Evolutionary conservation across 2,797 vertebrate species (phyloP), one percentile per base, ranked within the genome.

Genomic region (Crocidura indochinensis): DNA sequence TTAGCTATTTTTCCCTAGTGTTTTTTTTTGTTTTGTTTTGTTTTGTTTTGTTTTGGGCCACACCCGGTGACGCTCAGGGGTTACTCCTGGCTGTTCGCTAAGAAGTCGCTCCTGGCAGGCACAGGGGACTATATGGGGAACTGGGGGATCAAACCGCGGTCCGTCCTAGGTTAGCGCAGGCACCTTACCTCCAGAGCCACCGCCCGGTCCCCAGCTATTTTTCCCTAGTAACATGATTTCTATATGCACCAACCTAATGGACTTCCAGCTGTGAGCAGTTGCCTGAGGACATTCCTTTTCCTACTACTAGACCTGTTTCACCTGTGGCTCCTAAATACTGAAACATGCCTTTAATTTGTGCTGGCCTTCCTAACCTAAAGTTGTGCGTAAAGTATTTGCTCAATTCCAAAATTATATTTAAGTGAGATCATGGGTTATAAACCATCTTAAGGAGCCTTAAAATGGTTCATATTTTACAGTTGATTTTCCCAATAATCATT

Each of bases 401-500:
- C 75, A 84, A 74, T 27, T 93, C 29, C 22, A 85, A 74, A 51
- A 12, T 51, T 10, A 74, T 44, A 73, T 81, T 75, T 47, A 49
- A 85, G 84, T 53, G 87, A 94, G 84, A 1, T 62, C 47, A 62
- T 86, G 49, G 68, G n/a, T 72, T 89, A 75, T 22, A 76, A 93
- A 78, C 17, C 9, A 79, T 19, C 17, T 29, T n/a, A 68, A 5
- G 11, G 46, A 82, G 29, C 65, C 92, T 84, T 90, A 72, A 89
- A 88, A 78, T 77, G 26, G 19, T 79, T 38, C 69, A 77, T 47
- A 47, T 93, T 92, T 62, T 74, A 87, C 62, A 56, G 60, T 83
- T 95, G 73, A 71, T 53, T 87, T 90, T 87, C n/a, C 81, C 53
- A 84, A 27, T 72, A 75, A 91, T 84, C 44, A 81, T 90, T 51